Percentiles rank a stretch among this genome's conserved stretches.
Evolutionary conservation across 2,797 vertebrate species (phyloP).

Genomic region (Oreochromis grahami): DNA sequence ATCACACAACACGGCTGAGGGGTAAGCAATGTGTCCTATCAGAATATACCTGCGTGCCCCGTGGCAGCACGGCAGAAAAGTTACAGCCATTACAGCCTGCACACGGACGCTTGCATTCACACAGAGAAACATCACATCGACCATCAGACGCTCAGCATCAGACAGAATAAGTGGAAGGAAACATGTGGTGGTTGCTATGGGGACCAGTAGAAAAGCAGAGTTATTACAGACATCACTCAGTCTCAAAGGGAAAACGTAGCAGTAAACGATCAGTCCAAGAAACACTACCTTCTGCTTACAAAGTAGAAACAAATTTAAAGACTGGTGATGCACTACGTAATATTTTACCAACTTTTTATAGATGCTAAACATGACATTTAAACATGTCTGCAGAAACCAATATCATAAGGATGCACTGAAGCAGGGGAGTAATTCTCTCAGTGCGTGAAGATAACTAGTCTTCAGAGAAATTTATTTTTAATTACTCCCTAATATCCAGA

Average conservation of each 20-base stretch:
- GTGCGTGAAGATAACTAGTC: neutral
- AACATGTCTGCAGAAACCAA: neutral
- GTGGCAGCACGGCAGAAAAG: neutral
- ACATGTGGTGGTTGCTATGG: conserved; percentile 70
- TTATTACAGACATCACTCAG: conserved; percentile 54
- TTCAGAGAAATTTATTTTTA: neutral
- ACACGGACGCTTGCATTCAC: neutral
- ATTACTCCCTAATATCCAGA: neutral
- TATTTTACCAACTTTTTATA: neutral
- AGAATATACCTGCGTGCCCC: neutral
- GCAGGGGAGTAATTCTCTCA: neutral
- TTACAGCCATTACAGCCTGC: conserved; percentile 9
- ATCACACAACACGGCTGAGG: neutral
- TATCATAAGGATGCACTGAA: neutral
- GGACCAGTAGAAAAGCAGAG: conserved; percentile 59
- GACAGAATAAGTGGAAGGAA: conserved; percentile 32
- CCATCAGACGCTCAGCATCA: conserved; percentile 30
- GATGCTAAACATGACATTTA: neutral
- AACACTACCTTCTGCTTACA: neutral
- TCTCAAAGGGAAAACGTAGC: conserved; percentile 48
- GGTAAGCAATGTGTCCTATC: neutral
- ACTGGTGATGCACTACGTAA: neutral
- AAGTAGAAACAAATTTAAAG: neutral
- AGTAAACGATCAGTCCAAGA: conserved; percentile 17
- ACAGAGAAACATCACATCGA: neutral